phyloP scores from a whole-genome alignment of 2,113 vertebrate genomes.

The Megaleporinus macrocephalus region DNA sequence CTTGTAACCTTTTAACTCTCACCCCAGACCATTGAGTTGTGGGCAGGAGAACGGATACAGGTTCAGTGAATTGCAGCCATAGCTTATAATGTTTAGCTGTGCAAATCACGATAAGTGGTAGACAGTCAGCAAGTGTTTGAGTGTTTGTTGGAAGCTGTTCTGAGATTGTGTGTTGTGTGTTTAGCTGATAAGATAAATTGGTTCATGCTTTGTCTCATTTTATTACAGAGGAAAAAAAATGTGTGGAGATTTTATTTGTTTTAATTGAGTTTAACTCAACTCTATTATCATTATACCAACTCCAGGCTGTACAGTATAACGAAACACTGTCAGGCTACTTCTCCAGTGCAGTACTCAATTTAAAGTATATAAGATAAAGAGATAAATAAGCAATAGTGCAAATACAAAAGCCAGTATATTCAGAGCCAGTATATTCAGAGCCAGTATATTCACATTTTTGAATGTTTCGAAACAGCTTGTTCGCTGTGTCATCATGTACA shows the following conservation, averaged over 20 bases:
- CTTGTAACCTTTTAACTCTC: constrained; percentile 59
- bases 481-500: too few relatives aligned
- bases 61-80: constrained; percentile 1
- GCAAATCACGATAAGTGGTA: background rate
- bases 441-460: too few relatives aligned
- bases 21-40: constrained; percentile 34
- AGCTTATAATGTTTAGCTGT: constrained; percentile 35
- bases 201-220: background rate
- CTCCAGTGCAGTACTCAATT: too few relatives aligned
- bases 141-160: constrained; percentile 27
- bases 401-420: too few relatives aligned
- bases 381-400: too few relatives aligned
- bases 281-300: too few relatives aligned
- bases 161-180: constrained; percentile 16
- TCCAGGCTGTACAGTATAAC: too few relatives aligned
- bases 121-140: constrained; percentile 33
- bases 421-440: too few relatives aligned
- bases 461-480: too few relatives aligned
- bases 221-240: background rate
- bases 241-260: background rate
- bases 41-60: constrained; percentile 31
- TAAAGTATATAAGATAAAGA: too few relatives aligned
- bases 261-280: too few relatives aligned
- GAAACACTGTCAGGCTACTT: too few relatives aligned
- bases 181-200: constrained; percentile 30